Base-by-base conservation (phyloP, 2,113 vertebrate species). In the Carassius gibelio region DNA sequence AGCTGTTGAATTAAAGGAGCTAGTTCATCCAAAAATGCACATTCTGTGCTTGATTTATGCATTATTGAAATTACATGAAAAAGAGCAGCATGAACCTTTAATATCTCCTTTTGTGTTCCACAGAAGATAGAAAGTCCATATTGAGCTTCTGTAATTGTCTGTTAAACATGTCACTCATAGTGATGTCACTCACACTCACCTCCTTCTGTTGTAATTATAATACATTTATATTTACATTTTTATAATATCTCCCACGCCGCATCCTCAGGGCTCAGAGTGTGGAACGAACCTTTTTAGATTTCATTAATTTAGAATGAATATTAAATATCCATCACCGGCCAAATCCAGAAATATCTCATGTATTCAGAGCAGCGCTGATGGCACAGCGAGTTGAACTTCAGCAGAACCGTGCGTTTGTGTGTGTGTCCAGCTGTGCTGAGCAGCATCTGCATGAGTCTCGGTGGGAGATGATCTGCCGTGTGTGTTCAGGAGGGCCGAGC, bases 311-410 rank as follows among this genome's bases (percentile, higher is more conserved):
- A 75, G 30, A 69, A 48, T 75, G 72, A 75, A 48, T 45, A 78
- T 78, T n/a, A 59, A 59, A 78, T 82, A n/a, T 80, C 50, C 19
- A 4, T 59, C 64, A 36, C 61, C 21, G 52, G 55, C 77, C 68
- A 17, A 50, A n/a, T 50, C 81, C 79, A 80, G 79, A 87, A 84
- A 81, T 84, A 87, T 84, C 72, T 84, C 23, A 48, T 57, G 83
- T 77, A 87, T 85, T 88, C 45, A 13, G 45, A 82, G 69, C 71
- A 82, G 84, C 11, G 64, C 64, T 81, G 79, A 85, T 74, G 50
- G 78, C 64, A 59, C 79, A 45, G 78, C 50, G n/a, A 76, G 77
- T 71, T 77, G 71, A 77, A 45, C 75, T 64, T 82, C 83, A 71
- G 86, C 78, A 85, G 61, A 82, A 61, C 36, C 8, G 10, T 13